Evolutionary conservation across 2,113 vertebrate species (phyloP).

Genomic region (Apistogramma diplotaenia): DNA sequence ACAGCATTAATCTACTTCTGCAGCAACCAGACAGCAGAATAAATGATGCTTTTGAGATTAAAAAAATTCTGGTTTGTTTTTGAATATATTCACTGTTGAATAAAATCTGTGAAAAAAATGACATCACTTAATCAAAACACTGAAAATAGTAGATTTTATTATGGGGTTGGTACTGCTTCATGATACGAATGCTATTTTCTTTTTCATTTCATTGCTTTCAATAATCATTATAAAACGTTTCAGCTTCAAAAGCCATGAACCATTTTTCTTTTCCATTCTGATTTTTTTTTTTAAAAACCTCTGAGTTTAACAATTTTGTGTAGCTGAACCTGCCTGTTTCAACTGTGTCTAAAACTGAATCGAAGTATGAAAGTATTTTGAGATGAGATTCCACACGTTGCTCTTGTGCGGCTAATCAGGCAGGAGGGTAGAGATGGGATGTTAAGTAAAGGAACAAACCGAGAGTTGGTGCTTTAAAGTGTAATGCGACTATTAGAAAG

Average conservation of each 20-base stretch:
- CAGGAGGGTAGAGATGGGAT: neutral
- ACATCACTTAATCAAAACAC: neutral
- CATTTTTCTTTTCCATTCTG: neutral
- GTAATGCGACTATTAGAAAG: too few relatives aligned
- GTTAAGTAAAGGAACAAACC: neutral
- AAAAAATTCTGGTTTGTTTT: neutral
- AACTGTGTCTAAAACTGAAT: neutral
- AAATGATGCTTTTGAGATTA: neutral
- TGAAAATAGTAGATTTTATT: neutral
- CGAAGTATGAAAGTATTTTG: neutral
- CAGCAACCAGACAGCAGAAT: neutral
- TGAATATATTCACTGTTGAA: neutral
- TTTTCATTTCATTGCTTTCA: neutral
- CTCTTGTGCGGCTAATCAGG: neutral
- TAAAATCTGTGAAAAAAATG: neutral
- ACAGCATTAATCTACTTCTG: constrained; percentile 32
- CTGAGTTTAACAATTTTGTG: neutral
- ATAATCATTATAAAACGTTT: neutral
- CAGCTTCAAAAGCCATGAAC: neutral
- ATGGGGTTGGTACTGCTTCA: neutral
- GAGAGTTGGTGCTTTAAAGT: neutral
- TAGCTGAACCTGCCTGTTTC: neutral
- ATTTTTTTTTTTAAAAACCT: neutral
- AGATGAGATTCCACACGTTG: neutral
- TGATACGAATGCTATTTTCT: neutral